These are phyloP conservation scores for Eutolmus rufibarbis DNA, from an alignment of 2,888 invertebrate genomes.

Conservation along the genomic window DNA sequence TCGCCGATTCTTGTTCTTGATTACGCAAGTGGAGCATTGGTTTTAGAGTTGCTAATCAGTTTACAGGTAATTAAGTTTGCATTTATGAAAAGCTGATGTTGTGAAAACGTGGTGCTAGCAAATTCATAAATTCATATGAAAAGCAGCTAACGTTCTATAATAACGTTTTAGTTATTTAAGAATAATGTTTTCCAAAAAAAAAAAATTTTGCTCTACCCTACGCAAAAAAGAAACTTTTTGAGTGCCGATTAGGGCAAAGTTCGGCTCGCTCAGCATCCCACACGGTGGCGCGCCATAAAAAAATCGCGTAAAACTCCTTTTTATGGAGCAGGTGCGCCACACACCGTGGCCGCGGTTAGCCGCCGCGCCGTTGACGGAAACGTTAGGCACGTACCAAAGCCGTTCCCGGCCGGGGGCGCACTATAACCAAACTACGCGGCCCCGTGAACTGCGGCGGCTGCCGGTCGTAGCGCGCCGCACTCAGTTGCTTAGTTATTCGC, in stretches of 20 bases:
- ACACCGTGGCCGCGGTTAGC: not conserved
- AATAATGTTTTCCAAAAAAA: no score
- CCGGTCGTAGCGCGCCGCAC: not conserved
- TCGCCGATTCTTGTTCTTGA: no score
- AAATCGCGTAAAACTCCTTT: constrained; percentile 26
- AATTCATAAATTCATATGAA: no score
- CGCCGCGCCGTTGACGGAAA: not conserved
- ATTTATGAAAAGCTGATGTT: no score
- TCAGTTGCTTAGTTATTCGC: constrained; percentile 2
- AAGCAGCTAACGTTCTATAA: no score
- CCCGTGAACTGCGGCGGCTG: not conserved
- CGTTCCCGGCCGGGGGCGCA: not conserved
- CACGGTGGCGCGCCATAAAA: not conserved
- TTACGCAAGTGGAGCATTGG: no score
- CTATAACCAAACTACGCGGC: constrained; percentile 18
- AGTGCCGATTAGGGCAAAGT: not conserved
- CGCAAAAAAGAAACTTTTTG: not conserved
- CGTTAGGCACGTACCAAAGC: constrained; percentile 39
- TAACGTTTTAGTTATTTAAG: no score
- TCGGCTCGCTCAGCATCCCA: not conserved
- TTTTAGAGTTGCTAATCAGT: no score
- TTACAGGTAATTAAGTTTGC: no score
- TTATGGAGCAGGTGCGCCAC: constrained; percentile 37
- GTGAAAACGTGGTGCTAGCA: no score
- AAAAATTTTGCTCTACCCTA: no score